These are phyloP conservation scores for Coluber constrictor DNA, from an alignment of 2,797 vertebrate species.

Conservation along the genomic window DNA sequence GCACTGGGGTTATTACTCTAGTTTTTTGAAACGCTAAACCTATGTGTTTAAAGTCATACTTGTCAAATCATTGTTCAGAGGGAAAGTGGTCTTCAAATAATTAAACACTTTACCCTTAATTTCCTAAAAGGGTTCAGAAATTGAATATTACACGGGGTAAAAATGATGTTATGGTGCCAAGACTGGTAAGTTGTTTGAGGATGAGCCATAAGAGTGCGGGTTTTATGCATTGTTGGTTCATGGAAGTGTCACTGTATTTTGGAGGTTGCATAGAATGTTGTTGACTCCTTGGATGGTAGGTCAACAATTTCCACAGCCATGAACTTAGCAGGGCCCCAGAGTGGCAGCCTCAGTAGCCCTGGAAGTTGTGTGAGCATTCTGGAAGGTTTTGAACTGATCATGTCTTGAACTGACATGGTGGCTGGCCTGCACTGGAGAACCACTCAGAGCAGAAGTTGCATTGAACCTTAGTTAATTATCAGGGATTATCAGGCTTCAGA, in stretches of 20 bases:
- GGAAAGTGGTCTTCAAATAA: neutral
- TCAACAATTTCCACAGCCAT: neutral
- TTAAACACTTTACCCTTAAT: constrained; percentile 10
- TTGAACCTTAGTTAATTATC: neutral
- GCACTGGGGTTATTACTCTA: neutral
- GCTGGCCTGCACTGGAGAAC: neutral
- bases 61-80: neutral
- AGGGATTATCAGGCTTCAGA: neutral
- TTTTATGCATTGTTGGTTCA: neutral
- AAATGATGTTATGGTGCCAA: neutral
- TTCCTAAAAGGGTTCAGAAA: constrained; percentile 25
- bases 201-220: neutral
- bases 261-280: neutral
- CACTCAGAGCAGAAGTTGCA: neutral
- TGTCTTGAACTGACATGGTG: neutral
- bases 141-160: neutral
- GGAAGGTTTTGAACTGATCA: neutral
- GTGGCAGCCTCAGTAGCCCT: neutral
- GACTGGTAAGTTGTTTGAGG: neutral
- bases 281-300: neutral
- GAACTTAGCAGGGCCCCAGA: neutral
- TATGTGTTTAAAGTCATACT: neutral
- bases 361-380: neutral
- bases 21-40: neutral
- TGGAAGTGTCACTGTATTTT: neutral